Percentiles rank a stretch among this genome's conserved stretches.
Evolutionary conservation across 1,140 invertebrate species (phyloP).

Genomic region (Leguminivora glycinivorella): DNA sequence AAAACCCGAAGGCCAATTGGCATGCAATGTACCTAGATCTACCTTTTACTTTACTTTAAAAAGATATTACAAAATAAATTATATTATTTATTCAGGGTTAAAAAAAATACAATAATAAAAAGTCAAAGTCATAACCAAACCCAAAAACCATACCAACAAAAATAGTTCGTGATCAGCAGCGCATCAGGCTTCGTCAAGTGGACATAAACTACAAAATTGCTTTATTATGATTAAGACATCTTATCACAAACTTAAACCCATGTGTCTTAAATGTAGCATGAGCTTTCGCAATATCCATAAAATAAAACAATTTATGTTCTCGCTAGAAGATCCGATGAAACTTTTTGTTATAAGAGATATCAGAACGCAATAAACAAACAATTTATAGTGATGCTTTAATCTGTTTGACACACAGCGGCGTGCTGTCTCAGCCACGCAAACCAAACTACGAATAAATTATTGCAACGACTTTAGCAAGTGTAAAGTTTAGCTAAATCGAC

Average conservation of each 20-base stretch:
- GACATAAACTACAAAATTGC: background rate
- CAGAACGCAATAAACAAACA: conserved; percentile 56
- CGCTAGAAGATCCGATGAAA: conserved; percentile 38
- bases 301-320: conserved; percentile 51
- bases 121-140: too few relatives aligned
- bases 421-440: conserved; percentile 58
- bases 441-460: conserved; percentile 49
- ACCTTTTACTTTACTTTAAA: too few relatives aligned
- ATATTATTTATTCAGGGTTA: too few relatives aligned
- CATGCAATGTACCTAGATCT: too few relatives aligned
- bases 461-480: conserved; percentile 42
- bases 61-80: too few relatives aligned
- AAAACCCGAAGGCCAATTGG: too few relatives aligned
- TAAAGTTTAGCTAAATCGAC: conserved; percentile 40
- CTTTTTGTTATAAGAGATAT: conserved; percentile 53
- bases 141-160: too few relatives aligned
- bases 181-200: too few relatives aligned
- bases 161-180: too few relatives aligned
- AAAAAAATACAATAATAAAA: too few relatives aligned
- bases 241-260: conserved; percentile 26
- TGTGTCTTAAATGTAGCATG: conserved; percentile 51
- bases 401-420: conserved; percentile 54
- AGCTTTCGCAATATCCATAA: conserved; percentile 47
- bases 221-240: background rate
- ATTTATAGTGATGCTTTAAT: conserved; percentile 64